These are phyloP conservation scores for Empis livida DNA, from an alignment of 2,888 invertebrate genomes.

Conservation along the genomic window DNA sequence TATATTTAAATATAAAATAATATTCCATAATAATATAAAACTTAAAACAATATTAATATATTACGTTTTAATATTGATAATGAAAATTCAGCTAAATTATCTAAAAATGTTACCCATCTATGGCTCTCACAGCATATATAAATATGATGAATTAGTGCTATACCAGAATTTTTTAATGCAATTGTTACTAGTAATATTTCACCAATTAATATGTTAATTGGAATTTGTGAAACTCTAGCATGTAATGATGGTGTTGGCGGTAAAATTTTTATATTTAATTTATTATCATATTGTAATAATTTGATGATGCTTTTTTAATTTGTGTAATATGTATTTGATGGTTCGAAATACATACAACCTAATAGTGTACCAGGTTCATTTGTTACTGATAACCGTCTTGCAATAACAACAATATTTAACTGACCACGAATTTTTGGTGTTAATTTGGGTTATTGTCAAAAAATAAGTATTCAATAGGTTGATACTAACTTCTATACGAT, in stretches of 20 bases:
- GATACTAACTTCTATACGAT: slow-evolving; percentile 63
- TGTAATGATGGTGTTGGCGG: slow-evolving; percentile 72
- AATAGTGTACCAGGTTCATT: slow-evolving; percentile 25
- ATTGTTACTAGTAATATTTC: slow-evolving; percentile 53
- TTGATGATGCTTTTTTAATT: slow-evolving; percentile 16
- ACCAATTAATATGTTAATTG: slow-evolving; percentile 53
- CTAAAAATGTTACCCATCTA: slow-evolving; percentile 28
- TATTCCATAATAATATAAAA: not conserved
- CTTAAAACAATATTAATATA: slow-evolving; percentile 1
- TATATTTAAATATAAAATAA: not conserved
- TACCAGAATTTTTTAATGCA: slow-evolving; percentile 50
- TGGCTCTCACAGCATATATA: slow-evolving; percentile 41
- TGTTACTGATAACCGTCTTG: slow-evolving; percentile 33
- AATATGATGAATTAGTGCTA: slow-evolving; percentile 45
- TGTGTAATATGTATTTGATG: slow-evolving; percentile 26
- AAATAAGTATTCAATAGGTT: slow-evolving; percentile 27
- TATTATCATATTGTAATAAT: slow-evolving; percentile 40
- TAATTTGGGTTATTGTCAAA: slow-evolving; percentile 35
- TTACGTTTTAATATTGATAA: slow-evolving; percentile 31
- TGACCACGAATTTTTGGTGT: slow-evolving; percentile 63
- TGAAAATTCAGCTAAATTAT: slow-evolving; percentile 27
- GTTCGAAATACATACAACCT: slow-evolving; percentile 30
- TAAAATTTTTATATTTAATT: slow-evolving; percentile 61
- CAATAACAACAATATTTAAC: slow-evolving; percentile 59
- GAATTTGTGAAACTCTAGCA: slow-evolving; percentile 51